Evolutionary conservation across 2,888 invertebrate species (phyloP), one percentile per base, ranked within the genome.

Genomic region (Agonopterix heracliana): DNA sequence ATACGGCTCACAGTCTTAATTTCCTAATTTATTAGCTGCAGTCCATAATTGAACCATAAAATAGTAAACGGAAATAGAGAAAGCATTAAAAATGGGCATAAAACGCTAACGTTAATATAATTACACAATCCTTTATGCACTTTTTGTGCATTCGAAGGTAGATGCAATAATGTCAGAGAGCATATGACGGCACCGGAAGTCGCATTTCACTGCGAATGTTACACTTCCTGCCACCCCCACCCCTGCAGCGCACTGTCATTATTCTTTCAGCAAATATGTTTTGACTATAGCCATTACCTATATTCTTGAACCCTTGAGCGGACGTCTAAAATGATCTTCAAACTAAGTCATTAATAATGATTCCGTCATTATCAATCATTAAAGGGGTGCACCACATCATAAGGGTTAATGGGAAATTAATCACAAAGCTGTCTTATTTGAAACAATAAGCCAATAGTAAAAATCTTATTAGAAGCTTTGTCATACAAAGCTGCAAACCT

Each of bases 201-300:
- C 61, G 67, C 71, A 66, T 80, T 71, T 76, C 72, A 67, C 74
- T 75, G 81, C 85, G 77, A 84, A 85, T 81, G 80, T 71, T 71
- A 55, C 57, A 63, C 75, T 81, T 84, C 85, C 82, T 78, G 60
- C 40, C 45, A 3, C n/a, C 45, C 60, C 55, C 56, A 63, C 74
- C 79, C 76, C 64, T 26, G 73, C 73, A 63, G 79, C 70, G 78
- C 76, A 71, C 64, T 71, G 67, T 71, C 84, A 86, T 87, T 81
- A 86, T 78, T 87, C 86, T 84, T 78, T 77, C 78, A 74, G 85
- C 83, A 84, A 87, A 52, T 80, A 85, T 84, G 80, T 86, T 87
- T 73, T 86, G 87, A 87, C 87, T 81, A 57, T 61, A 78, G 66
- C 78, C 74, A 78, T 83, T 79, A 81, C 73, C 73, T 72, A 60